phyloP scores from a whole-genome alignment of 1,140 invertebrate species.

The Saccostrea echinata region DNA sequence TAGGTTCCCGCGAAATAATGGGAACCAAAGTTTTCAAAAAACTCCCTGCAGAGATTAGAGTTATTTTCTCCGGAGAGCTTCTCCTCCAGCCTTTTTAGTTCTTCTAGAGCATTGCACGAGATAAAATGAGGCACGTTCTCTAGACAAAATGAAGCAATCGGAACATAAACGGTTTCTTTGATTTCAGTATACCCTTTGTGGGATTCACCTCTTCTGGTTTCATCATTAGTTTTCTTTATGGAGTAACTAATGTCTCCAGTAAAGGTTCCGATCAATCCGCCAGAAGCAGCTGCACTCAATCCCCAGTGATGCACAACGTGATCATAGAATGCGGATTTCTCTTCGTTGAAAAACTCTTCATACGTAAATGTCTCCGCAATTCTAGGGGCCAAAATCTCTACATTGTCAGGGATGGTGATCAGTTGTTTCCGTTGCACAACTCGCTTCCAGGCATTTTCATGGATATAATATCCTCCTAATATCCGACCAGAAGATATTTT shows the following conservation, averaged over 20 bases:
- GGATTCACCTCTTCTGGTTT: neutral
- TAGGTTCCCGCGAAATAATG: neutral
- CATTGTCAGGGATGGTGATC: neutral
- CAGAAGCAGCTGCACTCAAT: neutral
- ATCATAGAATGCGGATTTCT: neutral
- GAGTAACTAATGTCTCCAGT: neutral
- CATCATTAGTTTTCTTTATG: neutral
- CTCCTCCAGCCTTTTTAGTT: neutral
- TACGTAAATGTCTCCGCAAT: neutral
- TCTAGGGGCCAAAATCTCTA: neutral
- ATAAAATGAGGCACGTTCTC: neutral
- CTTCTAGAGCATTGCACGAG: neutral
- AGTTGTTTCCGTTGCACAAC: neutral
- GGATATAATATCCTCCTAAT: neutral
- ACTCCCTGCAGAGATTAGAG: neutral
- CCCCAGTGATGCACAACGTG: neutral
- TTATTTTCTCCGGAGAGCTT: neutral
- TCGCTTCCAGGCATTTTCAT: neutral
- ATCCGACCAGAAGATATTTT: neutral
- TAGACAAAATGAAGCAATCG: neutral
- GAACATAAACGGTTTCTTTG: neutral
- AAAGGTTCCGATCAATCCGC: neutral
- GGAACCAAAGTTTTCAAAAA: neutral
- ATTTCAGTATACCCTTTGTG: neutral
- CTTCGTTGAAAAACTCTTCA: neutral